A percentile compares a stretch with the other conserved stretches of the same genome.
Conservation (phyloP, 2,888 invertebrate genomes). For the Andrena flavipes region DNA sequence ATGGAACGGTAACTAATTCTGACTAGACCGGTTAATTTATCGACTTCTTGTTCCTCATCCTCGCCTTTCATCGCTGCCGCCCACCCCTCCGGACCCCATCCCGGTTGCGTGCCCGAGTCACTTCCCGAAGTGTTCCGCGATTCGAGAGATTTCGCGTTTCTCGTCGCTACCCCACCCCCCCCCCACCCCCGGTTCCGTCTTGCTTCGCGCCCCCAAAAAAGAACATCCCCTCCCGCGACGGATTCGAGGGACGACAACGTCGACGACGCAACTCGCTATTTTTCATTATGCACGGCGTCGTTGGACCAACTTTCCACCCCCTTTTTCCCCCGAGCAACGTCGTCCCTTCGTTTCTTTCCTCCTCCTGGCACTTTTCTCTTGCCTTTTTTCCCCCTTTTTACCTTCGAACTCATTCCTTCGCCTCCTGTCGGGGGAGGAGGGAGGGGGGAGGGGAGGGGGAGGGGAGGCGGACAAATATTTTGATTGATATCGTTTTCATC, state of each 20-base stretch:
- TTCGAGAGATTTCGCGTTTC: slow-evolving; percentile 54
- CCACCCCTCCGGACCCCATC: no score
- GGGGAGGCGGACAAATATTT: slow-evolving; percentile 64
- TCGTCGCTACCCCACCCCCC: no score
- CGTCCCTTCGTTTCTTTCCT: neutral
- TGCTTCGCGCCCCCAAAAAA: neutral
- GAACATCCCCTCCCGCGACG: neutral
- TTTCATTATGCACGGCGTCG: slow-evolving; percentile 18
- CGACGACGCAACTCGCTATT: slow-evolving; percentile 18
- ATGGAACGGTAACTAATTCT: slow-evolving; percentile 82
- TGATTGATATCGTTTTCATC: slow-evolving; percentile 71
- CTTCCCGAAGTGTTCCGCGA: slow-evolving; percentile 52
- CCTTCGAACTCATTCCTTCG: slow-evolving; percentile 10
- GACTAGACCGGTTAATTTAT: slow-evolving; percentile 79
- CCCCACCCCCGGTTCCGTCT: neutral
- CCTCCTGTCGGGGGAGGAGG: no score
- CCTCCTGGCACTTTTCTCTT: neutral
- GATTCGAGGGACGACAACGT: neutral
- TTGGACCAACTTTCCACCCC: neutral
- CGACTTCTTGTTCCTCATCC: slow-evolving; percentile 78
- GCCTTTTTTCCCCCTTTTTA: slow-evolving; percentile 11
- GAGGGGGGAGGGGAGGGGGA: no score
- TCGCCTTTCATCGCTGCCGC: slow-evolving; percentile 53
- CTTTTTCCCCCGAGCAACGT: no score
- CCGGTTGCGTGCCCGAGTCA: slow-evolving; percentile 33